Base-by-base conservation (phyloP, 2,888 invertebrate genomes). In the Nomada ferruginata region DNA sequence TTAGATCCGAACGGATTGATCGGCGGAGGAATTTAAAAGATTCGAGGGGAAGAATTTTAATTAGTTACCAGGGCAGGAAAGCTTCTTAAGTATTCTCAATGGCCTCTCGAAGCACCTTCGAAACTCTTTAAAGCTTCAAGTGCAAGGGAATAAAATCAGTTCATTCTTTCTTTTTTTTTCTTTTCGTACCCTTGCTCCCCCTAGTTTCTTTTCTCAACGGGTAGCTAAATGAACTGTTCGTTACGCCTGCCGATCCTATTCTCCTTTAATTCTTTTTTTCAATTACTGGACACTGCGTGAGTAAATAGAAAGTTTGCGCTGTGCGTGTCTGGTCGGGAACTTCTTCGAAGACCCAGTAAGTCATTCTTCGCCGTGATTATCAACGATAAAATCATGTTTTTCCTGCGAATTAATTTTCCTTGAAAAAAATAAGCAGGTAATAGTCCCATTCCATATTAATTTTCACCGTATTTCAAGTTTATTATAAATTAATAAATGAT, bases 41-140 rank as follows among this genome's bases (percentile, higher is more conserved):
- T 71, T 60, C 69, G 82, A 57, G 61, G 82, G 82, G 75, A 82
- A 63, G 75, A 82, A 82, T 82, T 82, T 81, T 82, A 81, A 82
- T 81, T 82, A 82, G 82, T 66, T 74, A 65, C 65, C 20, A 71
- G 66, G 81, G 50, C 61, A 26, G 65, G 65, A 60, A 75, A 75
- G 70, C 82, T 82, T 82, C 82, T 81, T 82, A 81, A 75, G 75
- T 70, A 82, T 82, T 81, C 82, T 82, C 61, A 71, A 82, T 70
- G 65, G 82, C 73, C 82, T 71, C 75, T 75, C 75, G 82, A 82
- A 82, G 66, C 75, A 82, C 75, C 75, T 82, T 63, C 82, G 70
- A 68, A 81, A 68, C 75, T 81, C 74, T 81, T 82, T 81, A 81
- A 71, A 75, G 59, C 70, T 71, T 75, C 82, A 23, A 81, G 57